phyloP scores from a whole-genome alignment of 2,113 vertebrate genomes.

The Danio rerio region DNA sequence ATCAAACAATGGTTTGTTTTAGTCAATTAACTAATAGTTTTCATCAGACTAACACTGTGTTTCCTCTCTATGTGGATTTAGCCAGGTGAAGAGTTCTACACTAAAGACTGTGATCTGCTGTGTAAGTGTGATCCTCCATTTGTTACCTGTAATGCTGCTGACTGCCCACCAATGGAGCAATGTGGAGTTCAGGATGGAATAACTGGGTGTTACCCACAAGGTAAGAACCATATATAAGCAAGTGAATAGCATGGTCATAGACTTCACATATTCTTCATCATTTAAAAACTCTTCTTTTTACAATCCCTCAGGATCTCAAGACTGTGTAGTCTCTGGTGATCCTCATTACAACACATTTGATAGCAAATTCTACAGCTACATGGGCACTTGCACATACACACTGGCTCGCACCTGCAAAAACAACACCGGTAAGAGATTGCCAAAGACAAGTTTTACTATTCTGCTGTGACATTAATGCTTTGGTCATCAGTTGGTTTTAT shows the following conservation, averaged over 20 bases:
- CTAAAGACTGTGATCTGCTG: conserved; percentile 67
- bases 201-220: conserved; percentile 76
- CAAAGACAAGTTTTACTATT: too few species aligned
- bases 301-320: conserved; percentile 66
- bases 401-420: conserved; percentile 76
- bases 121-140: conserved; percentile 70
- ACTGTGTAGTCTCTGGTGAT: conserved; percentile 84
- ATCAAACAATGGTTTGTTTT: not conserved
- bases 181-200: conserved; percentile 72
- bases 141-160: conserved; percentile 63
- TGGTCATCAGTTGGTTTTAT: too few species aligned
- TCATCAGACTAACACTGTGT: not conserved
- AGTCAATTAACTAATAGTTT: not conserved
- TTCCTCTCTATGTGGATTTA: conserved; percentile 49
- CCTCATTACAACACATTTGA: conserved; percentile 88
- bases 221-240: conserved; percentile 70
- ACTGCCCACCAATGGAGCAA: conserved; percentile 73
- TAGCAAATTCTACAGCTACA: conserved; percentile 79
- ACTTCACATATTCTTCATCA: not conserved
- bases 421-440: conserved; percentile 65
- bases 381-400: conserved; percentile 87
- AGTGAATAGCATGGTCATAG: conserved; percentile 20
- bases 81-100: conserved; percentile 75
- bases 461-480: too few species aligned
- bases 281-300: not conserved